phyloP scores from a whole-genome alignment of 2,113 vertebrate species.

The Genyomyrus donnyi region DNA sequence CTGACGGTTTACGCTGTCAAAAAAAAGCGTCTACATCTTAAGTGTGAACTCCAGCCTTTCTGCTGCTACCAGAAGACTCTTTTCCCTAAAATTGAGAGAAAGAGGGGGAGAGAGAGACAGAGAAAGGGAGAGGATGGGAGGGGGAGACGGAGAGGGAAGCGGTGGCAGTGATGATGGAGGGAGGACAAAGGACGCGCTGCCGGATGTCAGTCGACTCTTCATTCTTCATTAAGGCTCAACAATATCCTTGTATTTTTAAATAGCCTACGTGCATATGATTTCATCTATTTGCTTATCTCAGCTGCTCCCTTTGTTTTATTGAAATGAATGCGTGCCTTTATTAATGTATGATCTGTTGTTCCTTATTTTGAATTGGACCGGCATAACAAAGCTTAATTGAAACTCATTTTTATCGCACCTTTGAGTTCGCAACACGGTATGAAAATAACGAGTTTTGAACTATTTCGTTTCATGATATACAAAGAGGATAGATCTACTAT shows the following conservation, averaged over 20 bases:
- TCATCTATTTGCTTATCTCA: background rate
- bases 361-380: background rate
- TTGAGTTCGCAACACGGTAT: background rate
- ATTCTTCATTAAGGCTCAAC: background rate
- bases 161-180: background rate
- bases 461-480: background rate
- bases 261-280: background rate
- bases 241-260: background rate
- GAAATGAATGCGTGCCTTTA: background rate
- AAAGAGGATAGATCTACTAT: background rate
- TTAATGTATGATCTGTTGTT: background rate
- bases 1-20: slow-evolving; percentile 13
- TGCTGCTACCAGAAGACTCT: slow-evolving; percentile 3
- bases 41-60: slow-evolving; percentile 31
- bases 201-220: background rate
- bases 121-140: slow-evolving; percentile 19
- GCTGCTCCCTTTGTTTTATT: background rate
- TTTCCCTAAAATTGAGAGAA: background rate
- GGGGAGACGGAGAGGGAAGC: background rate
- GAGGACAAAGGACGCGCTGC: slow-evolving; percentile 2
- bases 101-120: slow-evolving; percentile 20
- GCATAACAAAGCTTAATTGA: background rate
- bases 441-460: background rate
- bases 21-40: slow-evolving; percentile 26
- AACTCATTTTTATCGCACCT: background rate